These are phyloP conservation scores for Pararge aegeria DNA, from an alignment of 1,140 invertebrate genomes.

Conservation along the genomic window DNA sequence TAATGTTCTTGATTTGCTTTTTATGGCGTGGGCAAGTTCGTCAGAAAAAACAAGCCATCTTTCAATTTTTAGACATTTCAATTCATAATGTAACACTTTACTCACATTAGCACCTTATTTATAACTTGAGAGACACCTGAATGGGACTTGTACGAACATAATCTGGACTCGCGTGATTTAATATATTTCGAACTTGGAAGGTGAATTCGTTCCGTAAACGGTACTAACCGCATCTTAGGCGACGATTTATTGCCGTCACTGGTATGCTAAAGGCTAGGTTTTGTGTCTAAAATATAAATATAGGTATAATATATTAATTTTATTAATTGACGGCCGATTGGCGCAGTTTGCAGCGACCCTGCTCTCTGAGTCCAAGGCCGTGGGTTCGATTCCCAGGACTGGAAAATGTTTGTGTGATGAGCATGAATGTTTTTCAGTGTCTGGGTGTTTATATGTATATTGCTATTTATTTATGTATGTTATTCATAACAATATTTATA, in stretches of 20 bases:
- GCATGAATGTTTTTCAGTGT: no score
- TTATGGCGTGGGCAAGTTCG: no score
- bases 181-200: conserved; percentile 27
- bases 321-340: no score
- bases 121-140: conserved; percentile 30
- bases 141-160: conserved; percentile 34
- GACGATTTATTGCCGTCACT: conserved; percentile 34
- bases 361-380: no score
- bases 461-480: no score
- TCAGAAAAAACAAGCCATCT: not conserved
- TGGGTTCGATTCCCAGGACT: no score
- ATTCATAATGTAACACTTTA: conserved; percentile 14
- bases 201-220: conserved; percentile 31
- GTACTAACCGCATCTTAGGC: conserved; percentile 30
- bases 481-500: no score
- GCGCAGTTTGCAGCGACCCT: no score
- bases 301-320: not conserved
- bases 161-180: conserved; percentile 30
- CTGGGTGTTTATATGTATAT: no score
- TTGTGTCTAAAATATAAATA: conserved; percentile 22
- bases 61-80: conserved; percentile 7
- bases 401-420: no score
- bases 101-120: conserved; percentile 25
- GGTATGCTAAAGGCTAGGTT: conserved; percentile 35
- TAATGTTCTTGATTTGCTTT: no score